Evolutionary conservation across 2,797 vertebrate species (phyloP), one percentile per base, ranked within the genome.

Genomic region (Gadopsis bispinosus): DNA sequence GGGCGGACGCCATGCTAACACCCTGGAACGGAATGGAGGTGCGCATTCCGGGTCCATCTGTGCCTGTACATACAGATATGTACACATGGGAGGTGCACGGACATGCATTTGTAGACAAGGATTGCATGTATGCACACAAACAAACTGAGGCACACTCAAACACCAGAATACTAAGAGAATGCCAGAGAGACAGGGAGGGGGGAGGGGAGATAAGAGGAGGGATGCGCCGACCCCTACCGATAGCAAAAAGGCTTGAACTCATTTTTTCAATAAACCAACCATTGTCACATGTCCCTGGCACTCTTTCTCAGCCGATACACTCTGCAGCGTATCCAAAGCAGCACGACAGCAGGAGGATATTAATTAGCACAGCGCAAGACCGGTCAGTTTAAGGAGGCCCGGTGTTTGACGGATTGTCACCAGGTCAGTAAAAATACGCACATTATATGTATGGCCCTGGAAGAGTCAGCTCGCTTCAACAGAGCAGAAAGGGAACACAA

Each of bases 321-420:
- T 81, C 74, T 65, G 74, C 86, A 77, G 73, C 78, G 9, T 64
- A 65, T 82, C 86, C 82, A 68, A 83, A 86, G 75, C 86, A 84
- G 86, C 72, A 16, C 17, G 84, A 69, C 69, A 85, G 77, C 85
- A 69, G 81, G 78, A 78, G 77, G 81, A 76, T 85, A 92, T 85
- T 91, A 88, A 92, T 91, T 88, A 91, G 73, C 83, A 50, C 88
- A 82, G 87, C 39, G 11, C 16, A 66, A 77, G 60, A 35, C 53
- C 5, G 10, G 64, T 67, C 43, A 19, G 8, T 75, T 81, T 70
- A 59, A 75, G 70, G 67, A 77, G 73, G 72, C 70, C 55, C 39
- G 12, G 60, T 66, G 73, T 81, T 69, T 84, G 81, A 88, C 67
- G 82, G 69, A 69, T n/a, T 67, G 76, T 76, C 76, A 81, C 45